phyloP scores from a whole-genome alignment of 2,888 invertebrate species.

The Tinea semifulvella region DNA sequence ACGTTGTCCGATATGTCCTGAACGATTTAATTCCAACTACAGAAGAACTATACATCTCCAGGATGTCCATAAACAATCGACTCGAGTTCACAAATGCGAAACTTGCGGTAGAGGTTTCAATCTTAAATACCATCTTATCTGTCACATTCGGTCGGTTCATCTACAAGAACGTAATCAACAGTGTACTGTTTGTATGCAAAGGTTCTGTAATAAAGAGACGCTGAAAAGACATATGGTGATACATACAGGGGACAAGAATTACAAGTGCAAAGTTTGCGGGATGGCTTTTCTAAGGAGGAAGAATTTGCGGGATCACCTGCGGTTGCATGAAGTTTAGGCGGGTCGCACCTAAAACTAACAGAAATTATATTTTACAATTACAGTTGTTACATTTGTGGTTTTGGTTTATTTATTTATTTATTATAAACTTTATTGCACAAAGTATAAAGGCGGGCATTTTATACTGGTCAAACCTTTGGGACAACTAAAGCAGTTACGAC shows the following conservation, averaged over 20 bases:
- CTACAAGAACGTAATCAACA: slow-evolving; percentile 58
- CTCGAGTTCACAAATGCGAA: slow-evolving; percentile 53
- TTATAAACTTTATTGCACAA: no score
- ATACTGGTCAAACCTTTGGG: no score
- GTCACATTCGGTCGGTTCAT: slow-evolving; percentile 53
- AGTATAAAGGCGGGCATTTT: no score
- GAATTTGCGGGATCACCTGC: slow-evolving; percentile 52
- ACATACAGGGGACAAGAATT: slow-evolving; percentile 64
- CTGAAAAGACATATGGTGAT: slow-evolving; percentile 65
- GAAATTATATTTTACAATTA: no score
- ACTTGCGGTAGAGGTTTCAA: slow-evolving; percentile 53
- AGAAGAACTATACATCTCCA: slow-evolving; percentile 55
- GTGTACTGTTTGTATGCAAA: slow-evolving; percentile 59
- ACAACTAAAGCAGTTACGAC: no score
- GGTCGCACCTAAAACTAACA: no score
- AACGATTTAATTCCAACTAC: slow-evolving; percentile 55
- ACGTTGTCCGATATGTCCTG: slow-evolving; percentile 54
- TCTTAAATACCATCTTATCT: slow-evolving; percentile 51
- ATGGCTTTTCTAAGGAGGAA: slow-evolving; percentile 57
- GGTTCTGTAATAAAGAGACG: slow-evolving; percentile 64
- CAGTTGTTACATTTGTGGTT: no score
- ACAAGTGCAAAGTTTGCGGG: slow-evolving; percentile 61
- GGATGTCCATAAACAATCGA: slow-evolving; percentile 54
- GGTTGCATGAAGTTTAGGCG: slow-evolving; percentile 44
- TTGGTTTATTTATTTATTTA: no score